phyloP scores from a whole-genome alignment of 2,888 invertebrate species.

The Axea sp. region DNA sequence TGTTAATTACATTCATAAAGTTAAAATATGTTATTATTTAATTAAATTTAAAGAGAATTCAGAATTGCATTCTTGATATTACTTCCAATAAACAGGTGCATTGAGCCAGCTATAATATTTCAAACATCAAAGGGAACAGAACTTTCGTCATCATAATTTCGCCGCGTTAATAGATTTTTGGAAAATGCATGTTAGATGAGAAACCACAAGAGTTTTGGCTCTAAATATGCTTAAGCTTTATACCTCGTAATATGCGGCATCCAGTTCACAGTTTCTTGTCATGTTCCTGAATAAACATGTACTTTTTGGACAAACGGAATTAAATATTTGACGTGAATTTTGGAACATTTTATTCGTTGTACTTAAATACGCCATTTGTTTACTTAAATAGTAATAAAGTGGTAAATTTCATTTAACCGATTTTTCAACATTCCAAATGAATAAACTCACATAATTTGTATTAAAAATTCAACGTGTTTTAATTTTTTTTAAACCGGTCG shows the following conservation, averaged over 20 bases:
- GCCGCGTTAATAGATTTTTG: slow-evolving; percentile 50
- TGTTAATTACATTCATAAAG: too few species aligned
- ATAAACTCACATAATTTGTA: too few species aligned
- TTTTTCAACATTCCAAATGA: too few species aligned
- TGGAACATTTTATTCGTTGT: slow-evolving; percentile 1
- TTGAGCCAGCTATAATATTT: slow-evolving; percentile 20
- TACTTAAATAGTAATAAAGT: not conserved
- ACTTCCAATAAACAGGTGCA: slow-evolving; percentile 33
- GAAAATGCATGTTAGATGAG: slow-evolving; percentile 41
- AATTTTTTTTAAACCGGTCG: too few species aligned
- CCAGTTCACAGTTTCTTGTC: too few species aligned
- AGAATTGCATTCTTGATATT: slow-evolving; percentile 47
- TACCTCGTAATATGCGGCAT: not conserved
- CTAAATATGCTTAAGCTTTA: slow-evolving; percentile 10
- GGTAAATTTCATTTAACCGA: not conserved
- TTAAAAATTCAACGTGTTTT: too few species aligned
- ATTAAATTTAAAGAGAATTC: too few species aligned
- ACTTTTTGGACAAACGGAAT: slow-evolving; percentile 7
- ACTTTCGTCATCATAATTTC: slow-evolving; percentile 51
- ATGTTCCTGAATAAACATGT: not conserved
- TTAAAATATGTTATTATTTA: too few species aligned
- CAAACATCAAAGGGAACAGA: slow-evolving; percentile 47
- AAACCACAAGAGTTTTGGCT: slow-evolving; percentile 25
- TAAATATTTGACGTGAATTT: not conserved
- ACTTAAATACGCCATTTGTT: not conserved